Conservation (phyloP, 1,140 invertebrate species). For the Camponotus vicinus region DNA sequence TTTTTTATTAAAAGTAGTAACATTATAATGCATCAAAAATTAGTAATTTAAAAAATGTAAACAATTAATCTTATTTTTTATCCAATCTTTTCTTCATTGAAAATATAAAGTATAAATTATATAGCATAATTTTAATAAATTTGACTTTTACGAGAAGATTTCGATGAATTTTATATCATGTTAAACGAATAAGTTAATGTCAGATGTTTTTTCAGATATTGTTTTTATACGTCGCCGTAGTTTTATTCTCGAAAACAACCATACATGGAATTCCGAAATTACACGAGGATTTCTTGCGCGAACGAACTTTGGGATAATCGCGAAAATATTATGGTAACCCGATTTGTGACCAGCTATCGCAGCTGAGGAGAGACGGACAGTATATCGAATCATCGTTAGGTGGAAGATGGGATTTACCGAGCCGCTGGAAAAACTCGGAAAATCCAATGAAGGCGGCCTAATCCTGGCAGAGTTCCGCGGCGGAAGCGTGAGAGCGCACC, state of each 20-base stretch:
- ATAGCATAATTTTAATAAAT: background rate
- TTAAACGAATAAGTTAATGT: too few species aligned
- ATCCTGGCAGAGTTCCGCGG: constrained; percentile 73
- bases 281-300: background rate
- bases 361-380: constrained; percentile 30
- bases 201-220: too few species aligned
- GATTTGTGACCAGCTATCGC: constrained; percentile 74
- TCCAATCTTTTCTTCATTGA: background rate
- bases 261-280: background rate
- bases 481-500: constrained; percentile 40
- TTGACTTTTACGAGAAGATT: too few species aligned
- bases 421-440: constrained; percentile 71
- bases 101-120: constrained; percentile 3
- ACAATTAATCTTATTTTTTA: background rate
- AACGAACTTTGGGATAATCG: constrained; percentile 70
- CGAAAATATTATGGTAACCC: constrained; percentile 83
- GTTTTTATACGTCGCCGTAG: background rate
- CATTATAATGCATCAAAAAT: background rate
- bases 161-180: too few species aligned
- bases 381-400: constrained; percentile 84
- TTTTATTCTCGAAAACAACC: constrained; percentile 33
- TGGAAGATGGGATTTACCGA: constrained; percentile 79
- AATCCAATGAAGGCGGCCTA: constrained; percentile 74
- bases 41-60: background rate
- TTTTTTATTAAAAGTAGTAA: background rate